phyloP scores from a whole-genome alignment of 2,113 vertebrate species.

The Cavia aperea region DNA sequence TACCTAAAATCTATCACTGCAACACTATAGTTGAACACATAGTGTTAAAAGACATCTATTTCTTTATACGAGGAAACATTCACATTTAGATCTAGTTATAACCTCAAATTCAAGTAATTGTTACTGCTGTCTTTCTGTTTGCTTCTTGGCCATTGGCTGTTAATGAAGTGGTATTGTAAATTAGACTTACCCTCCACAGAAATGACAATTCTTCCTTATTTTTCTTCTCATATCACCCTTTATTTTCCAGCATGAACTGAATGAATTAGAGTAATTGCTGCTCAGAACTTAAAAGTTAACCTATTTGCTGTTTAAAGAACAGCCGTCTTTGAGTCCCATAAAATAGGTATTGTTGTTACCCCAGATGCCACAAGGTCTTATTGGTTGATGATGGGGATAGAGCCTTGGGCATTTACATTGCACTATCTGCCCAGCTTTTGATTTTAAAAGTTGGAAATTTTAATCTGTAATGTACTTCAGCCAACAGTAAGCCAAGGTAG shows the following conservation, averaged over 20 bases:
- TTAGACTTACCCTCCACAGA: neutral
- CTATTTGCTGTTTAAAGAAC: neutral
- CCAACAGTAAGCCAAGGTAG: neutral
- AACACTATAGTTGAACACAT: neutral
- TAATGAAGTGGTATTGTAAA: neutral
- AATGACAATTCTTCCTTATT: neutral
- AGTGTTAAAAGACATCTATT: neutral
- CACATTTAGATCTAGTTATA: neutral
- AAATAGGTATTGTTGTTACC: neutral
- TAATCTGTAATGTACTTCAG: neutral
- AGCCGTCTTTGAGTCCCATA: neutral
- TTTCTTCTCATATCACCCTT: neutral
- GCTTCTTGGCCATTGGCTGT: neutral
- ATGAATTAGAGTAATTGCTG: neutral
- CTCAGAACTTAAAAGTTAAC: neutral
- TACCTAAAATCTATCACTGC: neutral
- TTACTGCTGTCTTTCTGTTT: neutral
- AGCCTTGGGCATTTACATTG: neutral
- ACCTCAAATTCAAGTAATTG: neutral
- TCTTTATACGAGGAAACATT: constrained; percentile 33
- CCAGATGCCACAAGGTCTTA: neutral
- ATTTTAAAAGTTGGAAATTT: neutral
- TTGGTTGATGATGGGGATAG: neutral
- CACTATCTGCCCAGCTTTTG: neutral
- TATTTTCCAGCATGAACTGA: constrained; percentile 20